Evolutionary conservation across 1,140 invertebrate genomes (phyloP), one percentile per base, ranked within the genome.

Genomic region (Heliconius nattereri): DNA sequence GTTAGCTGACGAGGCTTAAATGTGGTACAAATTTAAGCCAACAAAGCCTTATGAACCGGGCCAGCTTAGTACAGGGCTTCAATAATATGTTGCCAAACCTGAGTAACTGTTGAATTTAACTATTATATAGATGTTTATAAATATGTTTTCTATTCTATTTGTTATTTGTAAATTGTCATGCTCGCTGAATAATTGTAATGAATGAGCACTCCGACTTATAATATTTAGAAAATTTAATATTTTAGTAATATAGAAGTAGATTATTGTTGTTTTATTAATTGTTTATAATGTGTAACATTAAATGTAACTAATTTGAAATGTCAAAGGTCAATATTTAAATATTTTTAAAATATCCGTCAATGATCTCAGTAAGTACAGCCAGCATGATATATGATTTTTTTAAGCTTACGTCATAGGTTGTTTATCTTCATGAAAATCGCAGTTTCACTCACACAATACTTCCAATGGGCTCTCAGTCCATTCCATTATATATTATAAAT

Each of bases 1-100:
- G 76, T 87, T 89, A 90, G 86, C 85, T 86, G 73, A 83, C 37
- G 78, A 35, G 88, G 89, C 91, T 90, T 90, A 84, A 85, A 88
- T 85, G 86, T 89, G 88, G 85, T 92, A 91, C 90, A 84, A 87
- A 78, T 89, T 87, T 86, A 87, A 92, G 90, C 90, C 83, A 52
- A 76, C 26, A 92, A 92, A 88, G 79, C 91, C 90, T 86, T 79
- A 37, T 78, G 83, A 84, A 89, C 87, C 84, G 91, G 89, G 86
- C 83, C 87, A 76, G 78, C 78, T 81, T 84, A 80, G 82, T 84
- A 29, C 80, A 86, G 79, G 85, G 84, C 84, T 88, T 78, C 73
- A 23, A 78, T 73, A 84, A 81, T 84, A 74, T 83, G 79, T 84
- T 80, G 83, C 81, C 66, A 77, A 82, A 82, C 66, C 66, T 71